Conservation (phyloP, 2,113 vertebrate species). For the Proteles cristata region DNA sequence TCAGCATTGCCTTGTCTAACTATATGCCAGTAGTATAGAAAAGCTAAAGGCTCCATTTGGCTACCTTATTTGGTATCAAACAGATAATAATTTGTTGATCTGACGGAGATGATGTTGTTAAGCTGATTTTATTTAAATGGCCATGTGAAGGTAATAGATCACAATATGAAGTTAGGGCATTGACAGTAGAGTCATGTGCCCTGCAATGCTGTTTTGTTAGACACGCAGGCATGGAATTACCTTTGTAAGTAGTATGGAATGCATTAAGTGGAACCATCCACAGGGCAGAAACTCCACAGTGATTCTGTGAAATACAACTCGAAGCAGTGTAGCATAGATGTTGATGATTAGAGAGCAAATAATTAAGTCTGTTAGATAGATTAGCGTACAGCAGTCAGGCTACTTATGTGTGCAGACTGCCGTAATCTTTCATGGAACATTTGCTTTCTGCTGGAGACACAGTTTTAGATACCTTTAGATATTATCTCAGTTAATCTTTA, state of each 20-base stretch:
- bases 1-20: not conserved
- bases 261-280: not conserved
- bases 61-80: not conserved
- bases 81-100: conserved; percentile 19
- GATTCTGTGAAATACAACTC: not conserved
- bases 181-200: not conserved
- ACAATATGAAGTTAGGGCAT: not conserved
- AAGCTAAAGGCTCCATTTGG: not conserved
- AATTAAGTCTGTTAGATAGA: not conserved
- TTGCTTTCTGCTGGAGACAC: not conserved
- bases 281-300: not conserved
- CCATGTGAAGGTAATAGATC: not conserved
- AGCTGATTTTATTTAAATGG: conserved; percentile 38
- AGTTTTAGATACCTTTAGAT: not conserved
- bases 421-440: not conserved
- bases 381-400: not conserved
- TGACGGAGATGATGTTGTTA: conserved; percentile 30
- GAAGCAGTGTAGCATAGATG: not conserved
- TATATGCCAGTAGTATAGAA: not conserved
- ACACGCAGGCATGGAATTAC: not conserved
- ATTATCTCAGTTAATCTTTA: conserved; percentile 34
- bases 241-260: not conserved
- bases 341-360: not conserved
- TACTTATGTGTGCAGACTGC: not conserved
- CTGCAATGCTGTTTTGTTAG: not conserved